These are phyloP conservation scores for Syrmaticus mikado DNA, from an alignment of 2,113 vertebrate genomes.

Conservation along the genomic window DNA sequence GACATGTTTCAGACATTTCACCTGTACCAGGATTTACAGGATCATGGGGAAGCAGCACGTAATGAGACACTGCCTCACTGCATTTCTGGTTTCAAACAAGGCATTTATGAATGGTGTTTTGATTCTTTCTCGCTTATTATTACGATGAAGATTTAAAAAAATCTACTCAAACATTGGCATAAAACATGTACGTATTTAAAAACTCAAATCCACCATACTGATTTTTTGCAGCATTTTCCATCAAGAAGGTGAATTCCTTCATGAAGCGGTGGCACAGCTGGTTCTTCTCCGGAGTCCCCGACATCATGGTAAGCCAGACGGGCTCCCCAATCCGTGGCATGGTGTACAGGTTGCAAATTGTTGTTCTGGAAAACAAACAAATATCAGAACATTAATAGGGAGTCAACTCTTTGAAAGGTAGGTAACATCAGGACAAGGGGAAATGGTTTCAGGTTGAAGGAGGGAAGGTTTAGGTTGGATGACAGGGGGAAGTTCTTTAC, in stretches of 20 bases:
- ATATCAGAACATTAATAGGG: background rate
- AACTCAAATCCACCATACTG: constrained; percentile 84
- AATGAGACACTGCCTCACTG: background rate
- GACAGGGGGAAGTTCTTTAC: too few species aligned
- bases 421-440: too few species aligned
- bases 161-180: background rate
- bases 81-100: background rate
- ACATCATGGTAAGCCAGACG: constrained; percentile 99
- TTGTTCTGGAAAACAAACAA: constrained; percentile 82
- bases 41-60: background rate
- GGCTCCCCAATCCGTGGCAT: constrained; percentile 97
- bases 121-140: background rate
- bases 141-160: background rate
- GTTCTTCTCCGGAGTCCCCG: constrained; percentile 92
- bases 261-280: constrained; percentile 97
- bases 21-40: background rate
- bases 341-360: constrained; percentile 96
- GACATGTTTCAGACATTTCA: background rate
- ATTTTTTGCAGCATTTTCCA: constrained; percentile 97
- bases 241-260: constrained; percentile 92
- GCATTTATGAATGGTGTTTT: background rate
- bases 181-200: background rate
- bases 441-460: too few species aligned
- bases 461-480: too few species aligned
- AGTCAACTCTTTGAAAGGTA: too few species aligned